A percentile compares a stretch with the other conserved stretches of the same genome.
Conservation (phyloP, 2,113 vertebrate species). For the Carassius auratus region DNA sequence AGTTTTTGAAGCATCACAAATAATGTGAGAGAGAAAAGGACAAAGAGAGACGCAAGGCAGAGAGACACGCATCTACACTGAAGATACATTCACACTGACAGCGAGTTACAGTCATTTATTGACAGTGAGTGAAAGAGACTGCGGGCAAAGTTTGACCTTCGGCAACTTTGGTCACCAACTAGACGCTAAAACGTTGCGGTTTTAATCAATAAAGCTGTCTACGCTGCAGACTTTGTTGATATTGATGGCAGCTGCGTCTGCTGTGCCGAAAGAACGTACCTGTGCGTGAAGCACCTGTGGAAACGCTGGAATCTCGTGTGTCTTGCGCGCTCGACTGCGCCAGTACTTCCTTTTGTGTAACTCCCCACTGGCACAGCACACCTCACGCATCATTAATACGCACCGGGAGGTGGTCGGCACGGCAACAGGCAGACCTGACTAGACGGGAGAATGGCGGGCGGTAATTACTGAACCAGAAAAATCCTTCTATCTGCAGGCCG, state of each 20-base stretch:
- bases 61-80: not conserved
- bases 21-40: conserved; percentile 21
- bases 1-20: conserved; percentile 33
- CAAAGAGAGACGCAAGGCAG: not conserved
- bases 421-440: conserved; percentile 30
- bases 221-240: not conserved
- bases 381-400: conserved; percentile 44
- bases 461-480: conserved; percentile 60
- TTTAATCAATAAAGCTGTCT: not conserved
- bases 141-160: not conserved
- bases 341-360: conserved; percentile 24
- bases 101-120: not conserved
- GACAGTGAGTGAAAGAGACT: not conserved
- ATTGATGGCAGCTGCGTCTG: not conserved
- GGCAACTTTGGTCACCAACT: not conserved
- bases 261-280: too few species aligned
- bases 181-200: not conserved
- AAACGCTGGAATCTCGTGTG: not conserved
- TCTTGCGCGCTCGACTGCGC: not conserved
- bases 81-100: not conserved
- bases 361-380: conserved; percentile 33
- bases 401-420: conserved; percentile 30
- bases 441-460: conserved; percentile 35
- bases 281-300: conserved; percentile 27
- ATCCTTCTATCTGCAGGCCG: conserved; percentile 60